Evolutionary conservation across 2,797 vertebrate genomes (phyloP).

Genomic region (Peromyscus attwateri): DNA sequence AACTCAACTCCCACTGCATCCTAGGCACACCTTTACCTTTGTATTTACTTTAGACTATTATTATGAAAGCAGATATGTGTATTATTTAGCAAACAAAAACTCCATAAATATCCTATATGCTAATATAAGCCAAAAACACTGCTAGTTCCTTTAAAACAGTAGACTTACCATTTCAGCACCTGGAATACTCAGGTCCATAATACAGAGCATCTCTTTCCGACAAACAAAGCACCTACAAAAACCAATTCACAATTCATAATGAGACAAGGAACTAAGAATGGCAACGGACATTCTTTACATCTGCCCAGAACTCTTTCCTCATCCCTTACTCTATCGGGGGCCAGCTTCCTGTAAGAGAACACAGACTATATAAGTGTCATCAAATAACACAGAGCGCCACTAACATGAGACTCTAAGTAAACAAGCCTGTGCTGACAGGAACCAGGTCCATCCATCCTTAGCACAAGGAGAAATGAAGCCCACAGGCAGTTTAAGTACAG

Average conservation of each 20-base stretch:
- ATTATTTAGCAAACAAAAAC: conserved; percentile 40
- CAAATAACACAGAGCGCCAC: not conserved
- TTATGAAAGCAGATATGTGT: not conserved
- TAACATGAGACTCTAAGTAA: not conserved
- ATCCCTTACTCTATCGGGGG: not conserved
- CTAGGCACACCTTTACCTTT: conserved; percentile 4
- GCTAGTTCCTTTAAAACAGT: conserved; percentile 54
- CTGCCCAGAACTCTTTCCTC: not conserved
- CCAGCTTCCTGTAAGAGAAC: conserved; percentile 37
- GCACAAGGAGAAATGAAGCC: not conserved
- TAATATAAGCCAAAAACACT: conserved; percentile 47
- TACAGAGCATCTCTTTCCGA: conserved; percentile 42
- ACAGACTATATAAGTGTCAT: not conserved
- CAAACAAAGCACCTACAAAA: conserved; percentile 69
- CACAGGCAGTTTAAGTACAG: not conserved
- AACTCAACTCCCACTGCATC: not conserved
- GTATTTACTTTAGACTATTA: conserved; percentile 35
- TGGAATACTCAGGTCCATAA: conserved; percentile 45
- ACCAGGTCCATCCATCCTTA: not conserved
- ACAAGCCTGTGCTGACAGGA: not conserved
- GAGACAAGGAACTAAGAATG: conserved; percentile 30
- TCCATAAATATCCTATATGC: conserved; percentile 16
- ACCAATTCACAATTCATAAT: conserved; percentile 61
- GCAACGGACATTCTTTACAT: not conserved
- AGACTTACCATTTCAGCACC: conserved; percentile 61